Base-by-base conservation (phyloP, 1,140 invertebrate species). In the Drosophila serrata region DNA sequence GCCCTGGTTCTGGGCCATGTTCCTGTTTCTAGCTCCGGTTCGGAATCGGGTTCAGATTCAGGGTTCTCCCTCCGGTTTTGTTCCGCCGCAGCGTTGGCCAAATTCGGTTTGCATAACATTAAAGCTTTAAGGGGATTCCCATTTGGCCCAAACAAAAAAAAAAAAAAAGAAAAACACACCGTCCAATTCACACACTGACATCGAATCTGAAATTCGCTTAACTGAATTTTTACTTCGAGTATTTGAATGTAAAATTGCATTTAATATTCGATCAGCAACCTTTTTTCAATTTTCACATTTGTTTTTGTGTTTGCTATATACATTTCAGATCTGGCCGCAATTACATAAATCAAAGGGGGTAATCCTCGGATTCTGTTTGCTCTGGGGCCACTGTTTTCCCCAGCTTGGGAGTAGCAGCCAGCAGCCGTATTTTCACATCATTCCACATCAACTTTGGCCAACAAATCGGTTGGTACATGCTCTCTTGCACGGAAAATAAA, bases 41-140 rank as follows among this genome's bases (percentile, higher is more conserved):
- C 56, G 12, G 45, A 24, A 22, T 33, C 49, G 45, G 45, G 15
- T 9, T 11, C 31, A 13, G 51, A 17, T 37, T 37, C 33, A 24
- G 49, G 31, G 7, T 35, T 15, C 13, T 53, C 31, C 49, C 49
- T 35, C 31, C 19, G 31, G 49, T 53, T 22, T 15, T 24, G 51
- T 55, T 55, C 39, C 42, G 46, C 60, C 63, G 39, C 60, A 45
- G 35, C 53, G 31, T 49, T 62, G 81, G 62, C 79, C 74, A 82
- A 79, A 67, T 76, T 81, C 67, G 61, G 69, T 82, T 87, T 87
- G 75, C 81, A 85, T 85, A 85, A 62, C 49, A 81, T 85, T 78
- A 86, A 81, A 74, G 55, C 70, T 82, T 82, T 58, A 63, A 72
- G 48, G 51, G 62, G 61, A 61, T 72, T 72, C 49, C 65, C 43